Evolutionary conservation across 2,888 invertebrate species (phyloP).

Genomic region (Fragum sueziense): DNA sequence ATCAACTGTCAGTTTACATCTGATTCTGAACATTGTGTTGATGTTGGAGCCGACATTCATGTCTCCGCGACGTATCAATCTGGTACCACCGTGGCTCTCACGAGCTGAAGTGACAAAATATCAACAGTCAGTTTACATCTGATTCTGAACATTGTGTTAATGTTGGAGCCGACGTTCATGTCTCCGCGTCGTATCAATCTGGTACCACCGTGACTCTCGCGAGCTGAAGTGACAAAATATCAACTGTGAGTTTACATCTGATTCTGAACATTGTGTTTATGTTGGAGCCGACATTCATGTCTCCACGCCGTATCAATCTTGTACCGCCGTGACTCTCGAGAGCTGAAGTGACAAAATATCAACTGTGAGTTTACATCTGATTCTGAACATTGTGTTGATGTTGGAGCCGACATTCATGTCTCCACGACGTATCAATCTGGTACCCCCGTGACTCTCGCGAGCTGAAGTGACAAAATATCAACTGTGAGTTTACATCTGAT

Average conservation of each 20-base stretch:
- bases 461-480: constrained; percentile 56
- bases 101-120: constrained; percentile 75
- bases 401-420: constrained; percentile 91
- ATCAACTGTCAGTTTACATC: constrained; percentile 88
- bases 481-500: constrained; percentile 89
- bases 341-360: constrained; percentile 53
- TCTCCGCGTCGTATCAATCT: constrained; percentile 95
- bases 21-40: constrained; percentile 94
- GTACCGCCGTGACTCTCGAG: constrained; percentile 88
- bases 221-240: constrained; percentile 62
- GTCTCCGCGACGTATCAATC: constrained; percentile 95
- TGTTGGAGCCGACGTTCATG: constrained; percentile 89
- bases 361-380: constrained; percentile 88
- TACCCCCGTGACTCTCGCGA: constrained; percentile 87
- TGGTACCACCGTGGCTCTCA: constrained; percentile 89
- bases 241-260: constrained; percentile 88
- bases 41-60: constrained; percentile 90
- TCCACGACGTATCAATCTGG: constrained; percentile 93
- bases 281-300: constrained; percentile 89
- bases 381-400: constrained; percentile 94
- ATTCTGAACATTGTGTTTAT: constrained; percentile 95
- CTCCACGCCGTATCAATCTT: constrained; percentile 94
- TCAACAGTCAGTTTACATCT: constrained; percentile 88
- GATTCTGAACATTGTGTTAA: constrained; percentile 95
- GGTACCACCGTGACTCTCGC: constrained; percentile 89